Evolutionary conservation across 2,888 invertebrate genomes (phyloP), one percentile per base, ranked within the genome.

Genomic region (Lissonota sp.): DNA sequence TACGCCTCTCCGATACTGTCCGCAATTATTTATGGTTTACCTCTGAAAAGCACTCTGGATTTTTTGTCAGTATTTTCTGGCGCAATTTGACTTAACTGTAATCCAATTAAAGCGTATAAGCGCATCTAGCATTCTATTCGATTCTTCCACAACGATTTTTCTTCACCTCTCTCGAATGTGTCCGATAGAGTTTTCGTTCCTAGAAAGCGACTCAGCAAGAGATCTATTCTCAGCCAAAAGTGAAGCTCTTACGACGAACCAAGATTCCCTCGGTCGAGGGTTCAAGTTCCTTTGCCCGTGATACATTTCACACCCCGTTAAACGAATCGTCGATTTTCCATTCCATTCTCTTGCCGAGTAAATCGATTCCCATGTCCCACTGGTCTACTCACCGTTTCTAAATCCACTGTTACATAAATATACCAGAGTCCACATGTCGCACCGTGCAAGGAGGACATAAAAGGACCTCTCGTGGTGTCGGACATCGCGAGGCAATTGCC

Each of bases 391-490:
- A 86, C 79, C 85, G 81, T 85, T 2, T 26, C 88, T 88, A 89
- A 90, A 87, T 90, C 86, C 84, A 89, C 86, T 87, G 88, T 89
- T 88, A 86, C 86, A 86, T 87, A 86, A 87, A 89, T 87, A 87
- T 84, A 79, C 83, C 84, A 72, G 26, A 26, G 26, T 26, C 26
- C 26, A 75, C 75, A 42, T 46, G 75, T 42, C 75, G 5, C n/a
- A 26, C 6, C 2, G 70, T 46, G 10, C n/a, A 49, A 57, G 53
- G 84, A 72, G 85, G 86, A 88, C 87, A 82, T 87, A 89, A 90
- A 90, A 90, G 88, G 90, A 90, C 83, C 60, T 71, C 60, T 53
- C 40, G 10, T 12, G 0, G 12, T 12, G 26, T 26, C 3, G 26
- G 26, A 26, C 26, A 26, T 26, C 71, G 51, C 71, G 51, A 46